phyloP scores from a whole-genome alignment of 2,888 invertebrate species.

The Harpalus rubripes region DNA sequence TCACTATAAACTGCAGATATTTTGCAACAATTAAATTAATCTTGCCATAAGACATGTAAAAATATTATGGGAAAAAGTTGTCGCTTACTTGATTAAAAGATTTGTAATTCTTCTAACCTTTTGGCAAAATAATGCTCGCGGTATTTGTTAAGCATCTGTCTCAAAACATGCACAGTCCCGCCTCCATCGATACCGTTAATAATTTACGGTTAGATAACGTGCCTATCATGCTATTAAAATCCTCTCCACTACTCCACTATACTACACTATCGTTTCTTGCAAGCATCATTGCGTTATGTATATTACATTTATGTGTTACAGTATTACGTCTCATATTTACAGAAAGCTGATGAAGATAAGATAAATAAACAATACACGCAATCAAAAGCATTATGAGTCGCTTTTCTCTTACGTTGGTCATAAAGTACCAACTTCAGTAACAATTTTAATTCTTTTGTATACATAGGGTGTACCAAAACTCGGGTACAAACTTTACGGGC shows the following conservation, averaged over 20 bases:
- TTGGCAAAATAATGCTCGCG: not conserved
- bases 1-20: too few species aligned
- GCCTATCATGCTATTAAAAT: constrained; percentile 70
- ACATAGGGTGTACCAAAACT: too few species aligned
- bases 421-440: not conserved
- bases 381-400: not conserved
- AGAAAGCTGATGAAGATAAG: constrained; percentile 4
- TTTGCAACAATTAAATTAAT: too few species aligned
- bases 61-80: not conserved
- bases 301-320: constrained; percentile 4
- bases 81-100: not conserved
- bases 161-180: constrained; percentile 48
- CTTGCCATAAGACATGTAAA: not conserved
- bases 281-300: constrained; percentile 16
- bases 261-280: constrained; percentile 37
- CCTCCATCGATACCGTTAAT: constrained; percentile 71
- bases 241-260: constrained; percentile 5
- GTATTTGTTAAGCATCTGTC: not conserved
- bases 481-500: too few species aligned
- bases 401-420: not conserved
- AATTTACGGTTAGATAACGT: constrained; percentile 71
- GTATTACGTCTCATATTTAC: not conserved
- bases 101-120: not conserved
- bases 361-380: not conserved
- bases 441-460: too few species aligned